Evolutionary conservation across 2,888 invertebrate species (phyloP).

Genomic region (Vandiemenella viatica): DNA sequence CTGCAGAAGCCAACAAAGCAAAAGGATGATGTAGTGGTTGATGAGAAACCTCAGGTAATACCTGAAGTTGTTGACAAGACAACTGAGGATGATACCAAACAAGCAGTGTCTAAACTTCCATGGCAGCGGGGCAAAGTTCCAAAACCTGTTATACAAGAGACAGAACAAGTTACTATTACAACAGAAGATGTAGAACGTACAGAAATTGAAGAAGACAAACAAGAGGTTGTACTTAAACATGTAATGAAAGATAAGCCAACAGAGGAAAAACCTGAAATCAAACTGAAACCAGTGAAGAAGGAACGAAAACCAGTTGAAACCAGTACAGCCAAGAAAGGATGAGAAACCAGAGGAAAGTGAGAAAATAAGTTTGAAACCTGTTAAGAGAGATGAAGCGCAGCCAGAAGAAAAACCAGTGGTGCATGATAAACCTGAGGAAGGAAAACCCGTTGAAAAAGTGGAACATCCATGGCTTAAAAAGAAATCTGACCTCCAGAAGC

Average conservation of each 20-base stretch:
- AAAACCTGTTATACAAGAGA: slow-evolving; percentile 1
- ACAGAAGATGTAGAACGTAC: too few species aligned
- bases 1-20: too few species aligned
- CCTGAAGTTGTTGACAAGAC: not conserved
- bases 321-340: too few species aligned
- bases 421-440: too few species aligned
- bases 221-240: slow-evolving; percentile 19
- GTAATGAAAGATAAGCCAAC: too few species aligned
- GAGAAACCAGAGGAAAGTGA: too few species aligned
- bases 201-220: too few species aligned
- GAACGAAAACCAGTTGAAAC: not conserved
- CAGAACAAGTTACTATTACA: not conserved
- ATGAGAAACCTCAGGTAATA: not conserved
- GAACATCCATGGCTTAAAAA: too few species aligned
- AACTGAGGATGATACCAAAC: slow-evolving; percentile 24
- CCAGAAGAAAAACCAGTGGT: slow-evolving; percentile 9
- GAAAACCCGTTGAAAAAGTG: too few species aligned
- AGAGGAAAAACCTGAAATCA: slow-evolving; percentile 20
- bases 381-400: slow-evolving; percentile 15
- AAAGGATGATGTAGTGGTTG: not conserved
- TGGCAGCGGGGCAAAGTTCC: slow-evolving; percentile 4
- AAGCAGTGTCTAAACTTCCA: slow-evolving; percentile 26
- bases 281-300: slow-evolving; percentile 17
- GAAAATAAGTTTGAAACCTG: slow-evolving; percentile 3
- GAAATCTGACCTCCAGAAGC: too few species aligned